A percentile compares a stretch with the other conserved stretches of the same genome.
Conservation (phyloP, 1,140 invertebrate species). For the Leptinotarsa texana region DNA sequence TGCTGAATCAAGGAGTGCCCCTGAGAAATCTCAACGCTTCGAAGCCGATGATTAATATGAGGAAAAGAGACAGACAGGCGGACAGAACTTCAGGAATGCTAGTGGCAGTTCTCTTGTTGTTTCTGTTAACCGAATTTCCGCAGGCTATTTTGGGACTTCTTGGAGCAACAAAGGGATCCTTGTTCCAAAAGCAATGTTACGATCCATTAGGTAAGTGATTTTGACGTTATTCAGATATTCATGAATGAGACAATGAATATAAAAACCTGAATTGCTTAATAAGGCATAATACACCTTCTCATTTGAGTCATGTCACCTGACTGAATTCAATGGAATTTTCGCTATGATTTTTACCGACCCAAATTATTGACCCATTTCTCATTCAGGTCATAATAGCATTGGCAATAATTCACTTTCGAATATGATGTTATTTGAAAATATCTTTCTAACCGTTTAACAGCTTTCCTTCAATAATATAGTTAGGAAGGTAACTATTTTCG, state of each 20-base stretch:
- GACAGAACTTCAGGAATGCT: conserved; percentile 94
- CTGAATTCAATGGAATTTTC: no score
- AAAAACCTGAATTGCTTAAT: rapidly evolving
- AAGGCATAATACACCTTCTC: no score
- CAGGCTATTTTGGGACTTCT: conserved; percentile 86
- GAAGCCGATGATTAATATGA: conserved; percentile 34
- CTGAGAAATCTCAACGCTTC: conserved; percentile 37
- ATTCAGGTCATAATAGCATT: no score
- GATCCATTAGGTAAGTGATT: conserved; percentile 64
- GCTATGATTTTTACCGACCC: no score
- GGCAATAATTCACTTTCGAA: no score
- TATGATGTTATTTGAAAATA: no score
- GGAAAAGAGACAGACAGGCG: conserved; percentile 72
- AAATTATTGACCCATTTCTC: no score
- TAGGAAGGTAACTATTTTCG: no score
- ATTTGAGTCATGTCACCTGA: no score
- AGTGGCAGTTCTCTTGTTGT: conserved; percentile 87
- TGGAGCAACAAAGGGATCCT: conserved; percentile 69
- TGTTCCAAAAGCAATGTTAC: conserved; percentile 80
- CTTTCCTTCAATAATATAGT: no score
- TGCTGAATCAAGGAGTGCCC: conserved; percentile 54
- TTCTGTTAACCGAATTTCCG: conserved; percentile 86
- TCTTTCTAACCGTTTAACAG: no score
- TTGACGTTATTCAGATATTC: neutral
- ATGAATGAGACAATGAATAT: neutral